Base-by-base conservation (phyloP, 1,140 invertebrate species). In the Temnothorax curvispinosus region DNA sequence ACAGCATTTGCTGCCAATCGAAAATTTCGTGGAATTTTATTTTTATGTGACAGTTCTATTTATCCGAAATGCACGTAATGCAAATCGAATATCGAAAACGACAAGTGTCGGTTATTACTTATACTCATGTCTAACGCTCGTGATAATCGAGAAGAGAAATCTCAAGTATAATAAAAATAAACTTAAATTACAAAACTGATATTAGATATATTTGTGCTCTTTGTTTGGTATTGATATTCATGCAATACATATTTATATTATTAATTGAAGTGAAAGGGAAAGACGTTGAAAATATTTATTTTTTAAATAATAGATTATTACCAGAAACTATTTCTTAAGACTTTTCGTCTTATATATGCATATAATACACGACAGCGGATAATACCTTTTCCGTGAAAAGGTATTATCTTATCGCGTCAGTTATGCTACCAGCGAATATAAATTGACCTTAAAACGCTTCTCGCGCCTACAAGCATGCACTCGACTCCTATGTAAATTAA, bases 401-500 rank as follows among this genome's bases (percentile, higher is more conserved):
- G 32, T 52, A 21, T 80, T 67, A 52, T 80, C 8, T 77, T 67
- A 76, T 44, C 54, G 54, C 38, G 44, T 32, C 15, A 64, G 4
- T 65, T 65, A 50, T 80, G 18, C 77, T n/a, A 64, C 56, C 75
- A 18, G 32, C n/a, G 32, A 78, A 78, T 78, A 67, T 78, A 47
- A 80, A 80, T 69, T 67, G n/a, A 69, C 32, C n/a, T 80, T 38
- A 54, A 80, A 80, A 38, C 13, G 5, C 9, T 69, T 69, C 77
- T 69, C 47, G 41, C n/a, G 76, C 32, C 44, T 78, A 18, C 60
- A 38, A 78, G 11, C 60, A 32, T 21, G 60, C 60, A 38, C 60
- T 80, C 8, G 50, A 8, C 18, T 54, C 1, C n/a, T 35, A 80
- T 69, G 77, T 80, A 80, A 69, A 80, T 80, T 80, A 67, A 80